Conservation (phyloP, 2,113 vertebrate species). For the Polypterus bichir region DNA sequence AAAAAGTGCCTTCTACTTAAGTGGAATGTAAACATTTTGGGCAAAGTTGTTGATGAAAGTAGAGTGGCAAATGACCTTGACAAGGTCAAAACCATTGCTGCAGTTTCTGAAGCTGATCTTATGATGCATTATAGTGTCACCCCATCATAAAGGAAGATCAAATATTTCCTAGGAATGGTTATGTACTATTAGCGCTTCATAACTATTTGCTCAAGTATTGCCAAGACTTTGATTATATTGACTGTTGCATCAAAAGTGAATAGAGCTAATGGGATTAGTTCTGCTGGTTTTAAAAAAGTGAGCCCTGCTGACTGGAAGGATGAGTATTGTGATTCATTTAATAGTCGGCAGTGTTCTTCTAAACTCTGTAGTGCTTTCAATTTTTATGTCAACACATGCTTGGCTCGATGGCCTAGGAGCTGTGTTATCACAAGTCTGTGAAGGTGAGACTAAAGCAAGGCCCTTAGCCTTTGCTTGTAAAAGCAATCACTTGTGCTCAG, state of each 20-base stretch:
- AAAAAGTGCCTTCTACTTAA: slow-evolving; percentile 1
- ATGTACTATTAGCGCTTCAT: too few species aligned
- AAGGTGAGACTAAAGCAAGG: background rate
- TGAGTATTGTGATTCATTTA: too few species aligned
- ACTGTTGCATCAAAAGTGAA: too few species aligned
- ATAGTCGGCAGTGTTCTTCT: too few species aligned
- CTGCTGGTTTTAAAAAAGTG: too few species aligned
- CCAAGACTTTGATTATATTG: too few species aligned
- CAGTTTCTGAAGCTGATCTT: background rate
- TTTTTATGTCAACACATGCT: background rate
- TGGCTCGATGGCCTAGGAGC: slow-evolving; percentile 1
- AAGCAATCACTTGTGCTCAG: slow-evolving; percentile 3
- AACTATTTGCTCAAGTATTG: too few species aligned
- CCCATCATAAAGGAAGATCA: background rate
- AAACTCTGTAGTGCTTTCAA: too few species aligned
- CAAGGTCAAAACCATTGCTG: background rate
- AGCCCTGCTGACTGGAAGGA: too few species aligned
- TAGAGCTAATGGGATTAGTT: too few species aligned
- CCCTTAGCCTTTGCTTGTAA: slow-evolving; percentile 1
- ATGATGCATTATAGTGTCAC: background rate
- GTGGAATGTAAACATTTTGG: background rate
- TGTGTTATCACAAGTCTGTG: background rate
- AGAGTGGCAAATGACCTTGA: background rate
- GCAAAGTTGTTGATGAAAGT: background rate
- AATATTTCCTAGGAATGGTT: background rate